Conservation (phyloP, 1,140 invertebrate genomes). For the Hylyphantes graminicola region DNA sequence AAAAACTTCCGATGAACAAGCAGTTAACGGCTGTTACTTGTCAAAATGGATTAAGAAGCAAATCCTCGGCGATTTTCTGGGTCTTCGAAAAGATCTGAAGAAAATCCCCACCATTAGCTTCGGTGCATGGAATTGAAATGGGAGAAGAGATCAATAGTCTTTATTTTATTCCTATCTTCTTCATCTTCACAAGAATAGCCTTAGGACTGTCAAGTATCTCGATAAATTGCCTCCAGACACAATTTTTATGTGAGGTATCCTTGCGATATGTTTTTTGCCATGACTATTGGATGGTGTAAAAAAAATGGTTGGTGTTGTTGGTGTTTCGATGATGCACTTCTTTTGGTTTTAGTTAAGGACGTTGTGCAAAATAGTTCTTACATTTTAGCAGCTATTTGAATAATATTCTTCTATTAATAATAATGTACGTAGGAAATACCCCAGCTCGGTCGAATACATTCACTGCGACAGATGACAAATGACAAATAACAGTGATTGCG, state of each 20-base stretch:
- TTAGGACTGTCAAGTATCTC: conserved; percentile 14
- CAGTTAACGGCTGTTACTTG: conserved; percentile 26
- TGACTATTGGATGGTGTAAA: no score
- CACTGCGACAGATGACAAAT: no score
- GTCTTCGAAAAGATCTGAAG: conserved; percentile 38
- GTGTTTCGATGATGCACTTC: no score
- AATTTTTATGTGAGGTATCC: neutral
- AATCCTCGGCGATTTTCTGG: conserved; percentile 47
- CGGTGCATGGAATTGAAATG: neutral
- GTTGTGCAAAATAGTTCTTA: no score
- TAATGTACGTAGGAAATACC: no score
- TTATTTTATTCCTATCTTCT: conserved; percentile 47
- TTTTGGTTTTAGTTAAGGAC: no score
- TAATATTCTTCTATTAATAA: no score
- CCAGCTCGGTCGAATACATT: no score
- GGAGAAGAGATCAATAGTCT: conserved; percentile 28
- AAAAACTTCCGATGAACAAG: conserved; percentile 37
- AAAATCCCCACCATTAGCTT: conserved; percentile 52
- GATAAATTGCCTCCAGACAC: neutral
- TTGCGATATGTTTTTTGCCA: no score
- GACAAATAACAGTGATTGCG: no score
- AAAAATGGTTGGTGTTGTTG: no score
- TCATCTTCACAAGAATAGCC: conserved; percentile 1
- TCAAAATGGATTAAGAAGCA: conserved; percentile 46
- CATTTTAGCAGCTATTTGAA: no score